Percentiles rank a stretch among this genome's conserved stretches.
These are phyloP conservation scores for Tipula lateralis DNA, from an alignment of 2,888 invertebrate genomes.

Conservation along the genomic window DNA sequence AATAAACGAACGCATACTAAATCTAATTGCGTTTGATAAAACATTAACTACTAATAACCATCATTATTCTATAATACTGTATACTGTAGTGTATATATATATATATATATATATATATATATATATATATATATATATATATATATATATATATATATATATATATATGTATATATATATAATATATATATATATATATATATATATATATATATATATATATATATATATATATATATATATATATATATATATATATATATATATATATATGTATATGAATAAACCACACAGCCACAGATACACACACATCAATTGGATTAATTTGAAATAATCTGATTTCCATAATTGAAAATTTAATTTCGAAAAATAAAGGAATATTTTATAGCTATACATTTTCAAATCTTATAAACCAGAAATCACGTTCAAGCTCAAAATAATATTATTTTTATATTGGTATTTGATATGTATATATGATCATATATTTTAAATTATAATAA, in stretches of 20 bases:
- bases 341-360: not conserved
- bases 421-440: conserved; percentile 19
- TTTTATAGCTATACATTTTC: not conserved
- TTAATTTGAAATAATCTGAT: not conserved
- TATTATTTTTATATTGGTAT: not conserved
- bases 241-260: not conserved
- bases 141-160: not conserved
- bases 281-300: too few species aligned
- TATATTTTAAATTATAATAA: conserved; percentile 12
- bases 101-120: not conserved
- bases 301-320: conserved; percentile 2
- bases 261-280: not conserved
- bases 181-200: not conserved
- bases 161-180: not conserved
- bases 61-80: not conserved
- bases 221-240: not conserved
- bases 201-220: not conserved
- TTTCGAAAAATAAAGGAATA: not conserved
- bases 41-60: not conserved
- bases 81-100: not conserved
- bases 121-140: not conserved
- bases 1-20: not conserved
- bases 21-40: not conserved
- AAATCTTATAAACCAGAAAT: not conserved
- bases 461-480: not conserved